Evolutionary conservation across 2,888 invertebrate genomes (phyloP).

Genomic region (Celastrina argiolus): DNA sequence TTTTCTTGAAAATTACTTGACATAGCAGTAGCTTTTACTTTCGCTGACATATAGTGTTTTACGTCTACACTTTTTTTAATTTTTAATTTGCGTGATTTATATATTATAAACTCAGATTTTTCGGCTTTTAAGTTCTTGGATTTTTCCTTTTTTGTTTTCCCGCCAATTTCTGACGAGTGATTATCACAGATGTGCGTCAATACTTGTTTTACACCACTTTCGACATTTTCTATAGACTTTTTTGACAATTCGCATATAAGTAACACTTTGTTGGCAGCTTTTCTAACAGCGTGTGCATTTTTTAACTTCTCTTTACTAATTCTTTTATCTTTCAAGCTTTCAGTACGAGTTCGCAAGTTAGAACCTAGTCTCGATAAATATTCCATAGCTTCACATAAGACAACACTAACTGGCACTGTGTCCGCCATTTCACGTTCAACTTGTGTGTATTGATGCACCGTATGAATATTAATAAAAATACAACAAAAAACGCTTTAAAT

Average conservation of each 20-base stretch:
- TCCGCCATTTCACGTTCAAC: slow-evolving; percentile 54
- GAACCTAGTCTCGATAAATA: slow-evolving; percentile 68
- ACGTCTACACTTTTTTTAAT: slow-evolving; percentile 54
- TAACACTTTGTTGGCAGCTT: slow-evolving; percentile 63
- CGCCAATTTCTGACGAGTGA: slow-evolving; percentile 44
- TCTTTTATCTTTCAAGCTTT: slow-evolving; percentile 57
- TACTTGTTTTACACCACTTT: slow-evolving; percentile 55
- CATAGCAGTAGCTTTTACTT: slow-evolving; percentile 51
- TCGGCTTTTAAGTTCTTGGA: background rate
- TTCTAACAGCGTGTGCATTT: slow-evolving; percentile 61
- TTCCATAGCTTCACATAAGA: slow-evolving; percentile 64
- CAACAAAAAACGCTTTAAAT: background rate
- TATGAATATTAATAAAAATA: slow-evolving; percentile 23
- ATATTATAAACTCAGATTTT: slow-evolving; percentile 46
- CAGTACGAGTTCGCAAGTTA: slow-evolving; percentile 61
- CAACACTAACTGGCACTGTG: slow-evolving; percentile 54
- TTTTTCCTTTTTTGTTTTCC: slow-evolving; percentile 35
- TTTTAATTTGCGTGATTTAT: slow-evolving; percentile 49
- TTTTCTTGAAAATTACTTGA: slow-evolving; percentile 46
- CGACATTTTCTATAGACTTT: slow-evolving; percentile 67
- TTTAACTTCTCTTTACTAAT: slow-evolving; percentile 56
- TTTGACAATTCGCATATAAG: slow-evolving; percentile 68
- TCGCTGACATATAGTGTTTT: slow-evolving; percentile 57
- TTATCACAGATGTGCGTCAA: slow-evolving; percentile 45
- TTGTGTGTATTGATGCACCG: slow-evolving; percentile 20